phyloP scores from a whole-genome alignment of 2,113 vertebrate species.

The Aythya baeri region DNA sequence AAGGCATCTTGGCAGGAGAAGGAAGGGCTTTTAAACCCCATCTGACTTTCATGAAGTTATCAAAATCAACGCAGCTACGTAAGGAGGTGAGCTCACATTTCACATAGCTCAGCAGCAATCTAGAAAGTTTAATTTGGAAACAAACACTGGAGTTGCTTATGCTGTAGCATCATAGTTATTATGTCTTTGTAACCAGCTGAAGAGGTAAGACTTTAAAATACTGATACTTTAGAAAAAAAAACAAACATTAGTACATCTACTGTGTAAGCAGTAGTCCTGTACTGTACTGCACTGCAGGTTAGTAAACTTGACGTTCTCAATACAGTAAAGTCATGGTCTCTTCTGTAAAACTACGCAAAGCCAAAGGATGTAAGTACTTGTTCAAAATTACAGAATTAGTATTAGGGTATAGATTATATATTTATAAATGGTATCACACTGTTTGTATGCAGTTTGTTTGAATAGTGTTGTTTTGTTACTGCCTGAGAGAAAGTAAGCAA shows the following conservation, averaged over 20 bases:
- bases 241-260: neutral
- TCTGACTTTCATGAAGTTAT: slow-evolving; percentile 97
- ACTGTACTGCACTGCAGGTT: neutral
- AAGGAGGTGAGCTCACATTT: slow-evolving; percentile 81
- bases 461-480: slow-evolving; percentile 27
- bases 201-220: slow-evolving; percentile 15
- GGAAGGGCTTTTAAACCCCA: slow-evolving; percentile 88
- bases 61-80: slow-evolving; percentile 83
- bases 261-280: neutral
- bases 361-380: neutral
- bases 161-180: neutral
- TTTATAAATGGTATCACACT: neutral
- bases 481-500: slow-evolving; percentile 42
- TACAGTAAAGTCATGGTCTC: neutral
- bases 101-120: neutral
- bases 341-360: neutral
- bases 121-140: neutral
- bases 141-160: neutral
- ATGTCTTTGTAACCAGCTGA: neutral
- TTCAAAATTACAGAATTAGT: neutral
- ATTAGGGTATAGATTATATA: neutral
- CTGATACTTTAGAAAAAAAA: neutral
- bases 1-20: slow-evolving; percentile 83
- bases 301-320: neutral
- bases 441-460: neutral